Base-by-base conservation (phyloP, 2,113 vertebrate species). In the Oreocharis arfaki region DNA sequence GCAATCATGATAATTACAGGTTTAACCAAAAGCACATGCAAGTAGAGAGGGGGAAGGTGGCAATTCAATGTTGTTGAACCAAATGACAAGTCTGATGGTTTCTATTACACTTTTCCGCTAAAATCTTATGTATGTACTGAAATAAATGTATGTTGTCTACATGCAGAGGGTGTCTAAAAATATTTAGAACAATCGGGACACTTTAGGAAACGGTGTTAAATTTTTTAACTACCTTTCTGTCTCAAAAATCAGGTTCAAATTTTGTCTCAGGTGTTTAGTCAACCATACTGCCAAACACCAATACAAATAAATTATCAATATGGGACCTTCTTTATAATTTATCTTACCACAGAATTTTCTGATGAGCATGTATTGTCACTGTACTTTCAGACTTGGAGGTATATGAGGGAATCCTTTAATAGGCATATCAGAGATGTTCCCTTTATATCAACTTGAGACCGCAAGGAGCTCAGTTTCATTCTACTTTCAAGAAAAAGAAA, bases 11-110 rank as follows among this genome's bases (percentile, higher is more conserved):
- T 64, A 95, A 96, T 90, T 88, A 47, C 30, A 76, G 30, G 11
- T 90, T 88, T 90, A 95, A 88, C 11, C 50, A 82, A 88, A 93
- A 96, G 41, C 79, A 83, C 49, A n/a, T 76, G 61, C 41, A 76
- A 64, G 74, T 52, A 49, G 30, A 59, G 16, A 49, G 5, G 26
- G 30, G 5, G 4, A 35, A 81, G 56, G 67, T 27, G 27, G 37
- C 7, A 71, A 50, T 79, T 90, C 52, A 87, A 13, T 79, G 55
- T 35, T 64, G 44, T 13, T 55, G 52, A 79, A 68, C 78, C 23
- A 59, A 79, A 71, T 33, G 17, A 71, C 14, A 68, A 60, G 24
- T 73, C 44, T 56, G 13, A 53, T 26, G 11, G 11, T 64, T 86
- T 92, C 46, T 32, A 5, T 52, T 76, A 37, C 57, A 61, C 28